Evolutionary conservation across 2,113 vertebrate species (phyloP).

Genomic region (Mixornis gularis): DNA sequence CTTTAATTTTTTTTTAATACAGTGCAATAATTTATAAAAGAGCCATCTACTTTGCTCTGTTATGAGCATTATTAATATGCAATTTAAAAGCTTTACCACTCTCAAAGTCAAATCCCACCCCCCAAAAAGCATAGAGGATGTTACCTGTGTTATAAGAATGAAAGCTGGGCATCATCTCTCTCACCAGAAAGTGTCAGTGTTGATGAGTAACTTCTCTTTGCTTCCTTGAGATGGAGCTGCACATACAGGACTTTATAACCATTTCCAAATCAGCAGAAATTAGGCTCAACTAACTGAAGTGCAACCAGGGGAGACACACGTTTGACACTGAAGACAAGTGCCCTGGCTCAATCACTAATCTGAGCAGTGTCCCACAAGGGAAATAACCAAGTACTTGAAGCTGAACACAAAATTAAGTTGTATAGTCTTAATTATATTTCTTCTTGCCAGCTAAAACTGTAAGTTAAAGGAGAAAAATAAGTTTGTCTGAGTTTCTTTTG

Average conservation of each 20-base stretch:
- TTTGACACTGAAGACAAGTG: neutral
- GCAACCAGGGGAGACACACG: fast-evolving
- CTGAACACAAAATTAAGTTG: neutral
- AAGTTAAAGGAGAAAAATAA: neutral
- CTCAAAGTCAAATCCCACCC: neutral
- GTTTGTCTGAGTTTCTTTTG: neutral
- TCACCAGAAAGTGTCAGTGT: neutral
- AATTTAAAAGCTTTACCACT: neutral
- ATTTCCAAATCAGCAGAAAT: neutral
- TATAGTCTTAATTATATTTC: neutral
- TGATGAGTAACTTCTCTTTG: neutral
- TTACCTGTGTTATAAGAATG: neutral
- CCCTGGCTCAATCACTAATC: neutral
- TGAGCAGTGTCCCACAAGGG: neutral
- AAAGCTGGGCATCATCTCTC: neutral
- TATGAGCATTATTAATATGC: neutral
- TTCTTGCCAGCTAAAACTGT: neutral
- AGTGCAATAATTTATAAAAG: neutral
- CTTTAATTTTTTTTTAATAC: neutral
- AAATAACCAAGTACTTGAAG: neutral
- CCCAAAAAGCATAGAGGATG: neutral
- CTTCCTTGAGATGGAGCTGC: neutral
- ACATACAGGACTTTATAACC: neutral
- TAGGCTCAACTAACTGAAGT: neutral
- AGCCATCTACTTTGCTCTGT: neutral